Evolutionary conservation across 1,140 invertebrate species (phyloP).

Genomic region (Temnothorax curvispinosus): DNA sequence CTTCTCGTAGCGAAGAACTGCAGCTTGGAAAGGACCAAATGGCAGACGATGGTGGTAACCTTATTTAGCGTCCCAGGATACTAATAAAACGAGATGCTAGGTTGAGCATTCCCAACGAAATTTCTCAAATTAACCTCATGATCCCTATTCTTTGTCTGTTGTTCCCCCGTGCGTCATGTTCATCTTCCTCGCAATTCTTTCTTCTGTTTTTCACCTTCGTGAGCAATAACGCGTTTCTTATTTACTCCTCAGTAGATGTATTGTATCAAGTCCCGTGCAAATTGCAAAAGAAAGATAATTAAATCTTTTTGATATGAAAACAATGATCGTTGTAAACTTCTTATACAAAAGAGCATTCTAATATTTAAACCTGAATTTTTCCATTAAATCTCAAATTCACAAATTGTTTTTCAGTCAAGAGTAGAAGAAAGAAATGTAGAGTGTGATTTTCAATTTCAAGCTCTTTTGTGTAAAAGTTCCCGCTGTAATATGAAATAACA

Average conservation of each 20-base stretch:
- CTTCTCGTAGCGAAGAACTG: not conserved
- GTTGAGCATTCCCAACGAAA: conserved; percentile 61
- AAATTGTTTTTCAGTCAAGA: not conserved
- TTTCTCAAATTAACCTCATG: conserved; percentile 51
- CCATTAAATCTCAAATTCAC: conserved; percentile 8
- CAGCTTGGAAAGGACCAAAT: not conserved
- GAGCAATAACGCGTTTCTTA: conserved; percentile 14
- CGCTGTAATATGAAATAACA: conserved; percentile 8
- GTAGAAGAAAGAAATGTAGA: not conserved
- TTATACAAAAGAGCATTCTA: not conserved
- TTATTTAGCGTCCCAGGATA: conserved; percentile 71
- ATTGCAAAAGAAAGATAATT: not conserved
- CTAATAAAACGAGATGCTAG: conserved; percentile 71
- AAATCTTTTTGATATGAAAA: not conserved
- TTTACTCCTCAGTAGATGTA: not conserved
- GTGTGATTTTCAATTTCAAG: not conserved
- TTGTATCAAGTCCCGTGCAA: not conserved
- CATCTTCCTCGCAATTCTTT: conserved; percentile 19
- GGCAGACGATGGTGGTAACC: conserved; percentile 49
- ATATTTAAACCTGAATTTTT: not conserved
- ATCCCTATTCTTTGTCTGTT: conserved; percentile 44
- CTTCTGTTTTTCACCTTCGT: conserved; percentile 9
- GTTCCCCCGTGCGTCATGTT: conserved; percentile 24
- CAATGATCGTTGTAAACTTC: not conserved
- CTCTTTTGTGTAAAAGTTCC: not conserved